Evolutionary conservation across 2,113 vertebrate species (phyloP).

Genomic region (Entelurus aequoreus): DNA sequence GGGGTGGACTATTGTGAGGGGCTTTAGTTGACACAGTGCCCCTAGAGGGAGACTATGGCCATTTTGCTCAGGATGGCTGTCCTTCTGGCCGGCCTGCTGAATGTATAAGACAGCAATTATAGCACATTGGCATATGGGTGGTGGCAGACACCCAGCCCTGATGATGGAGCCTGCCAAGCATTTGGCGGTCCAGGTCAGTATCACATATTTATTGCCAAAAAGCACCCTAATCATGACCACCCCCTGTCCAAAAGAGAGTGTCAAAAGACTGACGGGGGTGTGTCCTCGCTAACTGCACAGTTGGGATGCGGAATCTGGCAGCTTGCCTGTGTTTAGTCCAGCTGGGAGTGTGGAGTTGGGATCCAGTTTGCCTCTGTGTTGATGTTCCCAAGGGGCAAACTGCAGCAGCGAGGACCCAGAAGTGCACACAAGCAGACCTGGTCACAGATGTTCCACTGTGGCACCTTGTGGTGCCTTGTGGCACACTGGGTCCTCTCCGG

Average conservation of each 20-base stretch:
- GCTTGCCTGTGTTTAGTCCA: slow-evolving; percentile 42
- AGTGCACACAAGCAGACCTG: slow-evolving; percentile 37
- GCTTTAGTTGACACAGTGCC: slow-evolving; percentile 47
- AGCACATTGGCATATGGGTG: slow-evolving; percentile 67
- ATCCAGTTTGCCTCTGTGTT: slow-evolving; percentile 33
- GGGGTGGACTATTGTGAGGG: slow-evolving; percentile 50
- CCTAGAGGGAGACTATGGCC: slow-evolving; percentile 44
- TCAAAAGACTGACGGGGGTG: slow-evolving; percentile 26
- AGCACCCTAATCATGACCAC: slow-evolving; percentile 58
- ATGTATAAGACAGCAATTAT: slow-evolving; percentile 64
- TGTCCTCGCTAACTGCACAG: slow-evolving; percentile 54
- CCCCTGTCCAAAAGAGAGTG: slow-evolving; percentile 48
- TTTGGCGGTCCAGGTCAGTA: slow-evolving; percentile 55
- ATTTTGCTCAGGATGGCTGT: slow-evolving; percentile 47
- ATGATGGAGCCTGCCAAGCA: slow-evolving; percentile 68
- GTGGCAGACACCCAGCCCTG: slow-evolving; percentile 34
- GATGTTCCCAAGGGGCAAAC: slow-evolving; percentile 42
- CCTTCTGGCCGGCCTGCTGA: too few relatives aligned
- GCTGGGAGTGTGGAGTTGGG: slow-evolving; percentile 34
- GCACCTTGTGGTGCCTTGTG: slow-evolving; percentile 37
- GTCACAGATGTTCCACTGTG: slow-evolving; percentile 61
- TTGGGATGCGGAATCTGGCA: slow-evolving; percentile 52
- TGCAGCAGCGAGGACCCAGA: slow-evolving; percentile 47
- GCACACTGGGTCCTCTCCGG: slow-evolving; percentile 32
- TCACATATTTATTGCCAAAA: slow-evolving; percentile 55